phyloP scores from a whole-genome alignment of 2,888 invertebrate species.

The Fragum fragum region DNA sequence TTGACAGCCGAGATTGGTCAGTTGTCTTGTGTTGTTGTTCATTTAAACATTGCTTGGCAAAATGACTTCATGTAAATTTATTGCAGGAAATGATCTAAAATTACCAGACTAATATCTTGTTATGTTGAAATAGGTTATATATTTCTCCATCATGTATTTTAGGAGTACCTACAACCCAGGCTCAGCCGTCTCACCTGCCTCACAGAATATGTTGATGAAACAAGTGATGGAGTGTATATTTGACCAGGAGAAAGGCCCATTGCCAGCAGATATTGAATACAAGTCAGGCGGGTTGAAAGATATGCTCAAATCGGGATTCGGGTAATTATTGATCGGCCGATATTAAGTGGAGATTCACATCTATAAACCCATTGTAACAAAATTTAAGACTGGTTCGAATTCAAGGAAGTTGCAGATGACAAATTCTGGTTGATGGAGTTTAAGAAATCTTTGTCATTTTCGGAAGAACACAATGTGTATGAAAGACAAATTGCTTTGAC shows the following conservation, averaged over 20 bases:
- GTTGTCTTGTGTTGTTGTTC: too few relatives aligned
- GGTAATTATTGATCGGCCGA: too few relatives aligned
- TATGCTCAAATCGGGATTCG: conserved; percentile 90
- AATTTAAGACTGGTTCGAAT: too few relatives aligned
- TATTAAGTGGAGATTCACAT: too few relatives aligned
- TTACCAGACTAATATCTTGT: neutral
- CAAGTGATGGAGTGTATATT: conserved; percentile 90
- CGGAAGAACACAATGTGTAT: too few relatives aligned
- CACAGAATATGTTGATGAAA: conserved; percentile 88
- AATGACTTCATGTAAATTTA: neutral
- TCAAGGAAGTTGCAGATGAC: too few relatives aligned
- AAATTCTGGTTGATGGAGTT: too few relatives aligned
- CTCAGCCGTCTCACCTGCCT: conserved; percentile 83
- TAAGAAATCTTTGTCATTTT: too few relatives aligned
- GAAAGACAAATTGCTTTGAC: too few relatives aligned
- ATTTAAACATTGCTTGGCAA: too few relatives aligned
- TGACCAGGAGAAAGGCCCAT: conserved; percentile 89
- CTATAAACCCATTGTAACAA: neutral
- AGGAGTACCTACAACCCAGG: conserved; percentile 80
- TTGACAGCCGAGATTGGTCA: too few relatives aligned
- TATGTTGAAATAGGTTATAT: neutral
- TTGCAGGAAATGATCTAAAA: neutral
- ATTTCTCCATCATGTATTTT: conserved; percentile 13
- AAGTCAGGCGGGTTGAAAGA: conserved; percentile 88
- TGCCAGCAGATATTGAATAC: conserved; percentile 89